phyloP scores from a whole-genome alignment of 1,140 invertebrate species.

The Calycopis cecrops region DNA sequence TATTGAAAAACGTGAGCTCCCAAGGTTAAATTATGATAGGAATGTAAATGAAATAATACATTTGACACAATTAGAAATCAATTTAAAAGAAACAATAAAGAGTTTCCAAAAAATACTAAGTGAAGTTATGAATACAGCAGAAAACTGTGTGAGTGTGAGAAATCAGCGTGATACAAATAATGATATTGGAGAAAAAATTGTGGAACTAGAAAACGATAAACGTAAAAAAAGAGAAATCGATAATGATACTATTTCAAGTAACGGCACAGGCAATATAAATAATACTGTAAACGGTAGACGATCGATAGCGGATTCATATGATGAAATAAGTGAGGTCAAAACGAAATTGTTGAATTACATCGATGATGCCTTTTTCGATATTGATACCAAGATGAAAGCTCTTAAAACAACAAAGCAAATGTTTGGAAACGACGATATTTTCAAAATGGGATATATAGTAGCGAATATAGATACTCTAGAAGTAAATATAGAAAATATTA shows the following conservation, averaged over 20 bases:
- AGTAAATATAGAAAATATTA: constrained; percentile 36
- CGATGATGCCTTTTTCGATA: constrained; percentile 36
- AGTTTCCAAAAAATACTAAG: no score
- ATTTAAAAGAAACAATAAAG: no score
- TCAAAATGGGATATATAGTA: constrained; percentile 43
- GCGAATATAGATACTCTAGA: constrained; percentile 38
- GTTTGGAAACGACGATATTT: constrained; percentile 26
- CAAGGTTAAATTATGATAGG: no score
- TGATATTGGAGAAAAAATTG: neutral
- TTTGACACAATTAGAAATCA: no score
- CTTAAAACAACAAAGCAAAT: constrained; percentile 27
- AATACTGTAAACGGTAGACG: constrained; percentile 15
- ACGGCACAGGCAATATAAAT: constrained; percentile 1
- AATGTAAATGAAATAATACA: no score
- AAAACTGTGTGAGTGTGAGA: no score
- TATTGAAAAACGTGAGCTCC: no score
- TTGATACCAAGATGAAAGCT: constrained; percentile 31
- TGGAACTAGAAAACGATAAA: neutral
- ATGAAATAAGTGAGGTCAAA: constrained; percentile 27
- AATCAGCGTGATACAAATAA: neutral
- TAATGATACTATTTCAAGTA: neutral
- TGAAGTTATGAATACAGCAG: no score
- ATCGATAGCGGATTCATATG: neutral
- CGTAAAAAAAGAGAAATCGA: neutral
- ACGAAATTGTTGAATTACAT: constrained; percentile 35